Evolutionary conservation across 2,797 vertebrate species (phyloP), one percentile per base, ranked within the genome.

Genomic region (Crocidura indochinensis): DNA sequence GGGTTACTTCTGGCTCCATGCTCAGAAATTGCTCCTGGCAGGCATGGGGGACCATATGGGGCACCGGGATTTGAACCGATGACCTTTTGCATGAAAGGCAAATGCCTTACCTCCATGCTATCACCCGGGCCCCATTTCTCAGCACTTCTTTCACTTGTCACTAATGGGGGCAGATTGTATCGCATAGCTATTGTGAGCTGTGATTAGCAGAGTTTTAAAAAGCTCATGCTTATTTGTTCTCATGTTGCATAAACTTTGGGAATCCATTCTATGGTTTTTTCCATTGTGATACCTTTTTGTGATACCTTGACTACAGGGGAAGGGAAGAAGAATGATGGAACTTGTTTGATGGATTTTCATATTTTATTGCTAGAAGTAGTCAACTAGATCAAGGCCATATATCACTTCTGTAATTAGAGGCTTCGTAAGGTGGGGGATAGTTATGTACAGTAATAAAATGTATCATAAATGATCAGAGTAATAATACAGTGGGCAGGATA

Each of bases 151-250:
- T 80, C 24, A 81, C 15, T 76, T 64, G 1, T 4, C 8, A n/a
- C 27, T 29, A 27, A 71, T 71, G 27, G 24, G 24, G 7, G 64
- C 79, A 44, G 19, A 14, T 5, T 47, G 0, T 67, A 26, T 51
- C 27, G 46, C 20, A 29, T n/a, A 47, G 22, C 38, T 86, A 84
- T 85, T 77, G 27, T 65, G 69, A 62, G 17, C 56, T 60, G 19
- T 20, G 69, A 51, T 60, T 8, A 84, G 22, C 20, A 60, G 31
- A 87, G 31, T 51, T 89, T 31, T 29, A 80, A 53, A 62, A 81
- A 60, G 75, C 44, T 77, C 69, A 64, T n/a, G 11, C 49, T 46
- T 92, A 38, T 31, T 78, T 77, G 26, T 90, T 92, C 69, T 65
- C 9, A 8, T 67, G 14, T 47, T 47, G 20, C 24, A 1, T 72